Evolutionary conservation across 2,113 vertebrate genomes (phyloP), one percentile per base, ranked within the genome.

Genomic region (Neopipo cinnamomea): DNA sequence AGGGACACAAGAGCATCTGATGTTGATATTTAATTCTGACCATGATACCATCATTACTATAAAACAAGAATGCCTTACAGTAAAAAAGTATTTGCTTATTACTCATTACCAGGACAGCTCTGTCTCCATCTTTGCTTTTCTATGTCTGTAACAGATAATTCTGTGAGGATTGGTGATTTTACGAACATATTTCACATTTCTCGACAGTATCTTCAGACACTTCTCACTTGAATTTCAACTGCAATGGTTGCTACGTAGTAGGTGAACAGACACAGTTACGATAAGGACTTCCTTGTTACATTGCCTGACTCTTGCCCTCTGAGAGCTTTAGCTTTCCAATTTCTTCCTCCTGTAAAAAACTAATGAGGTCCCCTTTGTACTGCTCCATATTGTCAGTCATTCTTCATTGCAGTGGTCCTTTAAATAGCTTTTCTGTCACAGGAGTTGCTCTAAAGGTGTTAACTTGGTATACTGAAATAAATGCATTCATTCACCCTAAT

Each of bases 401-500:
- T 96, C 63, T 37, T 88, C 71, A 67, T 22, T 86, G 55, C 63
- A 86, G 46, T 37, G 59, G 67, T 73, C 71, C 74, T 91, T 95
- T 84, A 91, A 89, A 92, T 39, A 88, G 44, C 37, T 95, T 88
- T 80, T 90, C 58, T 95, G 61, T 59, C 63, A 75, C 25, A 46
- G 24, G 61, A 88, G 65, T 46, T 68, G 14, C 24, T 96, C 24
- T 68, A 72, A 92, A 94, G 41, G 42, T 44, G 22, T 85, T 70
- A 83, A 46, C 16, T 91, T 37, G 53, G 55, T 41, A 28, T 35
- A 47, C 63, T 68, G 68, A 89, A 95, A 93, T 44, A 77, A 93
- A 41, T 61, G 84, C 42, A 92, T 83, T 53, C 56, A 80, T 92
- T 94, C 93, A 94, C 59, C 35, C 87, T 96, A 90, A 96, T 95